phyloP scores from a whole-genome alignment of 2,113 vertebrate species.

The Vulpes vulpes region DNA sequence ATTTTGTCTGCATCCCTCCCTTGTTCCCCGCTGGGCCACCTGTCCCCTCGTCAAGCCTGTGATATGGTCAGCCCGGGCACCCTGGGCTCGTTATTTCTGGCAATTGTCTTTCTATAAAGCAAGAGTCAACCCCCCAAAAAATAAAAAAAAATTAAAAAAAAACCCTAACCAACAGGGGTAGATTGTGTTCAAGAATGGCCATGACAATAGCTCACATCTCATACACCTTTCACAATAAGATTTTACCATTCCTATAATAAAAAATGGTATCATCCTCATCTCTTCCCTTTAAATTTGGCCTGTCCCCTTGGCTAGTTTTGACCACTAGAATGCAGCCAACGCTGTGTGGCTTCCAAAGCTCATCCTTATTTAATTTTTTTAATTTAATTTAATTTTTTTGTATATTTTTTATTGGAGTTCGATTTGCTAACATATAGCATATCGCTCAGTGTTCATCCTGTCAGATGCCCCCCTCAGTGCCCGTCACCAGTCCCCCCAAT shows the following conservation, averaged over 20 bases:
- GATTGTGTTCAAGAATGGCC: neutral
- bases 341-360: neutral
- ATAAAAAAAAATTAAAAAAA: too few relatives aligned
- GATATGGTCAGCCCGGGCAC: too few relatives aligned
- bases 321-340: neutral
- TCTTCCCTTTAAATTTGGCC: neutral
- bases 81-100: neutral
- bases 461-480: too few relatives aligned
- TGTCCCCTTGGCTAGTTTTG: neutral
- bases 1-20: neutral
- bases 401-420: too few relatives aligned
- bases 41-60: fast-evolving
- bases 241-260: neutral
- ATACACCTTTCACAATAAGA: neutral
- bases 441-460: too few relatives aligned
- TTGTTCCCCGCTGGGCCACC: neutral
- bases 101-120: conserved; percentile 72
- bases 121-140: neutral
- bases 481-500: too few relatives aligned
- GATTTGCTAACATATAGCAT: too few relatives aligned
- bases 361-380: neutral
- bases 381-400: too few relatives aligned
- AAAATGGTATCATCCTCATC: fast-evolving
- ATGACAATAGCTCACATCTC: neutral
- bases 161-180: neutral